These are phyloP conservation scores for Nematostella vectensis DNA, from an alignment of 92 coral and sea anemone species.

Conservation along the genomic window DNA sequence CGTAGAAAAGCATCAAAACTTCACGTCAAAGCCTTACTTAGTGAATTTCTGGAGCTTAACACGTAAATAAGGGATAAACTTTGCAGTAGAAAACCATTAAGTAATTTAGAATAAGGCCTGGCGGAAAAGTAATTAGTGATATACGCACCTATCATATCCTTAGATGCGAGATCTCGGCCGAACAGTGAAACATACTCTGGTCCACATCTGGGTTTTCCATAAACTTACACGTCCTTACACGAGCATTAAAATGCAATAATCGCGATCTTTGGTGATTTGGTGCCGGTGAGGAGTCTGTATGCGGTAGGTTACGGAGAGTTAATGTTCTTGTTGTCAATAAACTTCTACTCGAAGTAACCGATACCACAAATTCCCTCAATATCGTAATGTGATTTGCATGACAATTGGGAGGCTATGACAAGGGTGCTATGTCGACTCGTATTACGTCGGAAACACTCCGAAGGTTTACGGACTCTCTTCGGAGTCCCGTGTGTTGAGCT, in stretches of 20 bases:
- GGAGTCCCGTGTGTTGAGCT: no score
- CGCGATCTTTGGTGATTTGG: neutral
- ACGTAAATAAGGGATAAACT: neutral
- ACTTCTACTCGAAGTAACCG: neutral
- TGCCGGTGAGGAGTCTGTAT: no score
- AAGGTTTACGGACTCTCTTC: no score
- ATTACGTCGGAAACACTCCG: no score
- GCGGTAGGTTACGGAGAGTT: no score
- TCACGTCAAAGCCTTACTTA: neutral
- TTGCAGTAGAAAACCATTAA: neutral
- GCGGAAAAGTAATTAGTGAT: neutral
- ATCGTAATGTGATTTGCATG: constrained; percentile 1
- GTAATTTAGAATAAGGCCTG: neutral
- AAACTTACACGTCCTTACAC: neutral
- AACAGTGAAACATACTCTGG: neutral
- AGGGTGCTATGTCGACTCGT: no score
- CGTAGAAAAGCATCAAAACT: no score
- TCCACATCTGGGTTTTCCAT: neutral
- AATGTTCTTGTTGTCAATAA: neutral
- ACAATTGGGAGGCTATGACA: neutral
- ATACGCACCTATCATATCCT: no score
- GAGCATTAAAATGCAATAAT: neutral
- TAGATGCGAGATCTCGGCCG: no score
- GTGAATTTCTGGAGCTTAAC: neutral
- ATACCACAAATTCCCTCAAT: neutral